Evolutionary conservation across 2,113 vertebrate genomes (phyloP), one percentile per base, ranked within the genome.

Genomic region (Melanocharis versteri): DNA sequence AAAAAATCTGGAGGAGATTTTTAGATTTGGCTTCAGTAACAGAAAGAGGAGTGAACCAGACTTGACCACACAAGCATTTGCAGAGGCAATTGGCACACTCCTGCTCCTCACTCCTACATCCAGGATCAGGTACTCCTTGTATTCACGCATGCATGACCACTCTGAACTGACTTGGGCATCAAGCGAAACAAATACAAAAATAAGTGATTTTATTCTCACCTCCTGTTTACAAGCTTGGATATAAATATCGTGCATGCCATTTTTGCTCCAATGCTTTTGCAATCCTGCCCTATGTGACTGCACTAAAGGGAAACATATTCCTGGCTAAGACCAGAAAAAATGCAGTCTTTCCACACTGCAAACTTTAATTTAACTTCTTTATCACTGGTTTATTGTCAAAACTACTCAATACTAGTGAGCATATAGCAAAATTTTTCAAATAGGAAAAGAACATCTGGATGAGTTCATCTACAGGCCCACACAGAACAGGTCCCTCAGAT

Each of bases 221-320:
- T 93, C 89, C 94, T 82, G 40, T 73, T 87, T 93, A 87, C 73
- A 82, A 84, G 70, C 35, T 48, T 47, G 48, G 83, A 58, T 87
- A 68, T 2, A 6, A 96, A 65, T 31, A 90, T 27, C 1, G 0
- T 30, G 53, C 39, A n/a, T 60, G 51, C 44, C 58, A 56, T 78
- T 75, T 82, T 64, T 60, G 28, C 60, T 51, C 47, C 1, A 0
- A 53, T 45, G 44, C 57, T 95, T 97, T 91, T 87, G 93, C 83
- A 95, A 91, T 91, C 87, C 69, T 93, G 81, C 73, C 65, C 73
- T 91, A 57, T 79, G 83, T 23, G 57, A 82, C 80, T 93, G 65
- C 72, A 69, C 87, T 87, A 53, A 83, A 89, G 45, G 31, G 69
- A 91, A 94, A 89, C 48, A 66, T 56, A 88, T 56, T 89, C 65